Percentiles rank a stretch among this genome's conserved stretches.
Evolutionary conservation across 1,140 invertebrate genomes (phyloP).

Genomic region (Drosophila ananassae): DNA sequence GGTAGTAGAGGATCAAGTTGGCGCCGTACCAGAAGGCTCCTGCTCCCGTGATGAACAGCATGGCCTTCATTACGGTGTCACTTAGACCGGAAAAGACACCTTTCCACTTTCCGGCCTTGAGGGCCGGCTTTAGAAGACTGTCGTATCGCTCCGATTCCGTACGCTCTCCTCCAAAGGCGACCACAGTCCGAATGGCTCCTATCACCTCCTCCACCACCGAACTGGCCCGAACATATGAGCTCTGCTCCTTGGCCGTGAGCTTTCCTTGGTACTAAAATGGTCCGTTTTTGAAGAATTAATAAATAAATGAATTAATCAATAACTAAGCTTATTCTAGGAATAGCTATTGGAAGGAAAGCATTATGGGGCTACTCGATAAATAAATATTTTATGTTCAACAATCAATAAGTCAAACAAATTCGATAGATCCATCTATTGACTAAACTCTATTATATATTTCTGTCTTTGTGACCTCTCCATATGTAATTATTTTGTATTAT

Average conservation of each 20-base stretch:
- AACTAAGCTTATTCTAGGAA: conserved; percentile 21
- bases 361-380: too few species aligned
- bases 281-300: too few species aligned
- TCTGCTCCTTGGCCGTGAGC: conserved; percentile 87
- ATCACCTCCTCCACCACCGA: conserved; percentile 91
- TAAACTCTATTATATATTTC: too few species aligned
- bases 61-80: conserved; percentile 91
- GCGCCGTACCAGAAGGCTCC: conserved; percentile 94
- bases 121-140: conserved; percentile 83
- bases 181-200: conserved; percentile 90
- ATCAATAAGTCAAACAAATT: too few species aligned
- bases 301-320: too few species aligned
- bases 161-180: conserved; percentile 92
- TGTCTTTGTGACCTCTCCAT: too few species aligned
- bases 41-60: conserved; percentile 92
- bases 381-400: too few species aligned
- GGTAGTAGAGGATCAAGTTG: conserved; percentile 87
- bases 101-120: conserved; percentile 88
- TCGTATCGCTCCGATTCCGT: conserved; percentile 89
- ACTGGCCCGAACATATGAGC: conserved; percentile 90
- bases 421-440: too few species aligned
- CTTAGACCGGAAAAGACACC: conserved; percentile 90
- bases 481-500: background rate
- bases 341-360: background rate
- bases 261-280: conserved; percentile 88